Evolutionary conservation across 1,140 invertebrate genomes (phyloP).

Genomic region (Melipona quadrifasciata): DNA sequence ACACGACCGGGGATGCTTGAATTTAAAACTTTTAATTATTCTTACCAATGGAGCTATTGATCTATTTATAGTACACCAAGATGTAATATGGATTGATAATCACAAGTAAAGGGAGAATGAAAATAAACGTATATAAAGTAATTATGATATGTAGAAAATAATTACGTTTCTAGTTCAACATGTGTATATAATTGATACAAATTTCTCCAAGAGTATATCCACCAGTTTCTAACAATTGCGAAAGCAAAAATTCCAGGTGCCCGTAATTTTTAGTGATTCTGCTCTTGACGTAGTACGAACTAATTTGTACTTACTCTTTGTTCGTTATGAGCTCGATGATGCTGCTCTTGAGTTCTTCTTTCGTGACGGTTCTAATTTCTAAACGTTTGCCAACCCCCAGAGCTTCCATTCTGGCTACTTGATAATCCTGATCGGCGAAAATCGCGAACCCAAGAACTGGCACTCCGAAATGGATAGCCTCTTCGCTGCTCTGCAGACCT

Average conservation of each 20-base stretch:
- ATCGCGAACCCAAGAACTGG: constrained; percentile 81
- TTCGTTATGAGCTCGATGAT: constrained; percentile 64
- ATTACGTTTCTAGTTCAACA: no score
- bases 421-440: constrained; percentile 68
- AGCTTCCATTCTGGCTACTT: constrained; percentile 56
- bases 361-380: constrained; percentile 45
- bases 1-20: no score
- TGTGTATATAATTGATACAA: no score
- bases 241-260: not conserved
- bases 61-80: no score
- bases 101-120: no score
- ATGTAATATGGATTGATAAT: no score
- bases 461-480: constrained; percentile 78
- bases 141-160: no score
- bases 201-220: no score
- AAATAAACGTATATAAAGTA: no score
- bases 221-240: no score
- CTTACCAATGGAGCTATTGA: no score
- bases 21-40: no score
- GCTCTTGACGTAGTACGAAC: not conserved
- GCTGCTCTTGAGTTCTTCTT: constrained; percentile 38
- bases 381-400: constrained; percentile 62
- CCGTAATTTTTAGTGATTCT: not conserved
- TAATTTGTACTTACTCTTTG: constrained; percentile 42
- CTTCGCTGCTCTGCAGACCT: constrained; percentile 81